Base-by-base conservation (phyloP, 2,888 invertebrate species). In the Mesorhabditis sp. region DNA sequence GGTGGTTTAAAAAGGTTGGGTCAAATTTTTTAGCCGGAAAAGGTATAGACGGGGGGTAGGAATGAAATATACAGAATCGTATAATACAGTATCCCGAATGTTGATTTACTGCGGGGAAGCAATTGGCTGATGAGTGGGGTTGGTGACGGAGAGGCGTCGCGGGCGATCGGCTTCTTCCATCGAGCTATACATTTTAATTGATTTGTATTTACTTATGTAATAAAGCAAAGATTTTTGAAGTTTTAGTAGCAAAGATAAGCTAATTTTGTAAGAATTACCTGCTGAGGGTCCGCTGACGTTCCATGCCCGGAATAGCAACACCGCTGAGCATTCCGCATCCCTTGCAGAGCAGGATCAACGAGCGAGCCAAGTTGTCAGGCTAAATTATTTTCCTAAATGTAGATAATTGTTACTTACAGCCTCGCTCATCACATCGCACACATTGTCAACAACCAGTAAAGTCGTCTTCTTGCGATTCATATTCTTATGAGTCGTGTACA, bases 301-400 rank as follows among this genome's bases (percentile, higher is more conserved):
- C 84, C 84, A 84, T 84, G 64, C 84, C 85, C 13, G 85, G 85
- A 68, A 85, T 83, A 6, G 82, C 73, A 45, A 85, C 85, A 50
- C 83, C 83, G 44, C 79, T 77, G 63, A 85, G 80, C 41, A 85
- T 83, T 45, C 93, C 93, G 86, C 92, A 91, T 1, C 93, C 93
- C 87, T 94, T 93, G 88, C 92, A 92, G 89, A 94, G 93, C 70
- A 93, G 90, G 75, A 93, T 89, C 84, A 94, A 90, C 68, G 92
- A 92, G 84, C 93, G 92, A 44, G 93, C 91, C 72, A 93, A 90
- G 86, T 93, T 93, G 44, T 92, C 92, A 7, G 93, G 93, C 93
- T 93, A 89, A 64, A 87, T 87, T 15, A 50, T 50, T n/a, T 15
- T 63, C 7, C 28, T 7, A 28, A 10, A 15, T 63, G 58, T 50